These are phyloP conservation scores for Eubucco bourcierii DNA, from an alignment of 2,113 vertebrate genomes.

Conservation along the genomic window DNA sequence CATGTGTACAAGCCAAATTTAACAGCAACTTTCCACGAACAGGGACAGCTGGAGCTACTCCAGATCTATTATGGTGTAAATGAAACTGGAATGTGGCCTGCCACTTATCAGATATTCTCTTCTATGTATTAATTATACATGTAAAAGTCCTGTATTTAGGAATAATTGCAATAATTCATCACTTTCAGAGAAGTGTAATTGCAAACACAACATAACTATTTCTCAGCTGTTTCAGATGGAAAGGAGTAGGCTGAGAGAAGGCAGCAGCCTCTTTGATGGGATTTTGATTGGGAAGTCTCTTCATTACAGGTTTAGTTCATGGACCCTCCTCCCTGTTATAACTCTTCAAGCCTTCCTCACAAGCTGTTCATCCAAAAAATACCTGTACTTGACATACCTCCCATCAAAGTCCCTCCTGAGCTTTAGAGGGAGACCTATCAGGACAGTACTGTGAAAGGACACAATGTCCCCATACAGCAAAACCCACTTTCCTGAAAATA, in stretches of 20 bases:
- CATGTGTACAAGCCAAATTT: slow-evolving; percentile 1
- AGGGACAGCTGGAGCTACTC: slow-evolving; percentile 43
- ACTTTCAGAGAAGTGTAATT: slow-evolving; percentile 62
- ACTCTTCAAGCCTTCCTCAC: slow-evolving; percentile 19
- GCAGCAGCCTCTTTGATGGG: slow-evolving; percentile 53
- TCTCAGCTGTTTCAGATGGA: slow-evolving; percentile 58
- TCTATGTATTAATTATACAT: slow-evolving; percentile 61
- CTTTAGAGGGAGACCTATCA: background rate
- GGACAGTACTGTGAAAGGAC: background rate
- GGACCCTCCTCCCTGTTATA: slow-evolving; percentile 21
- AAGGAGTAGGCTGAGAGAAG: slow-evolving; percentile 58
- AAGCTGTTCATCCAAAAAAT: slow-evolving; percentile 14
- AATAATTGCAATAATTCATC: slow-evolving; percentile 66
- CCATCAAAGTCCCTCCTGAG: background rate
- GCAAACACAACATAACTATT: slow-evolving; percentile 60
- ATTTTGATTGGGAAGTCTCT: slow-evolving; percentile 38
- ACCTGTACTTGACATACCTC: background rate
- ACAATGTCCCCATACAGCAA: background rate
- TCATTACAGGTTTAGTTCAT: slow-evolving; percentile 28
- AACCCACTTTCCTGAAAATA: background rate
- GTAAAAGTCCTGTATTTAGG: slow-evolving; percentile 51
- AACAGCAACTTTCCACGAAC: slow-evolving; percentile 9
- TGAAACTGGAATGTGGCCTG: slow-evolving; percentile 49
- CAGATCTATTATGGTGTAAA: slow-evolving; percentile 47
- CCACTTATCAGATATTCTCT: slow-evolving; percentile 25